phyloP scores from a whole-genome alignment of 2,888 invertebrate species.

The Cerastis rubricosa region DNA sequence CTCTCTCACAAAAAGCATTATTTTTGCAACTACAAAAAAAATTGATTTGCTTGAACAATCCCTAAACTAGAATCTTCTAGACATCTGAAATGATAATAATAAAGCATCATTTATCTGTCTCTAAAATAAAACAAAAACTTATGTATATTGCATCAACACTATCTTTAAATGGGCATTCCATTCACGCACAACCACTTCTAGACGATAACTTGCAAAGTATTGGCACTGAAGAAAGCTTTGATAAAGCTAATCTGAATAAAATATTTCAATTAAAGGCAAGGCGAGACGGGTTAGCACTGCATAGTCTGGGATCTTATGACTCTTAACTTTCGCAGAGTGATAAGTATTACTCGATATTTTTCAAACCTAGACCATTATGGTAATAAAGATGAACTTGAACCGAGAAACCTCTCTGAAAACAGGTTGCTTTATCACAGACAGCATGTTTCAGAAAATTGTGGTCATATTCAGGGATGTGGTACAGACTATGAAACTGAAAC shows the following conservation, averaged over 20 bases:
- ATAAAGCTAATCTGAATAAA: conserved; percentile 58
- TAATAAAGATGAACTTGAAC: conserved; percentile 50
- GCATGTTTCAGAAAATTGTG: not conserved
- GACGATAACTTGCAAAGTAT: conserved; percentile 27
- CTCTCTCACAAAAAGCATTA: not conserved
- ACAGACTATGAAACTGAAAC: not conserved
- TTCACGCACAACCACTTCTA: conserved; percentile 13
- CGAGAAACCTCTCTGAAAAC: conserved; percentile 47
- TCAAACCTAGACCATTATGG: conserved; percentile 46
- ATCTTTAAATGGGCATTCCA: conserved; percentile 15
- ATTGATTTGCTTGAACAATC: not conserved
- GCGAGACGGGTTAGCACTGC: conserved; percentile 32
- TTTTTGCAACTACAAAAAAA: conserved; percentile 10
- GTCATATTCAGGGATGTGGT: not conserved
- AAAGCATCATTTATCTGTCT: not conserved
- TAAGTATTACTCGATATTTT: conserved; percentile 55
- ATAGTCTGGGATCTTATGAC: conserved; percentile 51
- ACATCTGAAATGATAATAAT: not conserved
- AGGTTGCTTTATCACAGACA: conserved; percentile 36
- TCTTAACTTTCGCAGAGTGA: conserved; percentile 61
- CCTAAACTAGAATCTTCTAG: not conserved
- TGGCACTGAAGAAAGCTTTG: conserved; percentile 43
- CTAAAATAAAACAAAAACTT: not conserved
- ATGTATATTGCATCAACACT: conserved; percentile 6
- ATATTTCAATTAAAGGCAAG: conserved; percentile 53